phyloP scores from a whole-genome alignment of 1,140 invertebrate species.

The Meloidogyne floridensis region DNA sequence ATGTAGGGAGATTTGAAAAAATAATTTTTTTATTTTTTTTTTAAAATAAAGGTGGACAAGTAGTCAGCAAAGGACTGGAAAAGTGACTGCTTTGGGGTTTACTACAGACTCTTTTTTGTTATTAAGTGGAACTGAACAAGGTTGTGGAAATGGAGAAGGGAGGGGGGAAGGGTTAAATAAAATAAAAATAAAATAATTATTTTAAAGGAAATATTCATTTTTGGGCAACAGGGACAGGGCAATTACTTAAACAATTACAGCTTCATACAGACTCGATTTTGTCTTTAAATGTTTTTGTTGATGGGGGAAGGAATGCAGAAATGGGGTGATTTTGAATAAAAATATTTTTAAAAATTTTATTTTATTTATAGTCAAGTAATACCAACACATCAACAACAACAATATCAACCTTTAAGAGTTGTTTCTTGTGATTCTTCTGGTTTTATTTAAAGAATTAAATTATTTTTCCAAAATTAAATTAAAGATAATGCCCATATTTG shows the following conservation, averaged over 20 bases:
- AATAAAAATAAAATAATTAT: neutral
- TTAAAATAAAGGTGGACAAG: slow-evolving; percentile 21
- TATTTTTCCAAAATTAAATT: neutral
- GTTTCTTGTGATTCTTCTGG: slow-evolving; percentile 44
- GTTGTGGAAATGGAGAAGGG: neutral
- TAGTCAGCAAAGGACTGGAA: slow-evolving; percentile 50
- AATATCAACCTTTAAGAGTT: slow-evolving; percentile 12
- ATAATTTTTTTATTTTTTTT: neutral
- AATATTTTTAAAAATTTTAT: neutral
- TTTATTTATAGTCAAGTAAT: slow-evolving; percentile 5
- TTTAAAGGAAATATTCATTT: slow-evolving; percentile 39
- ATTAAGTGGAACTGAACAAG: slow-evolving; percentile 44
- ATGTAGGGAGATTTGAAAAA: slow-evolving; percentile 30
- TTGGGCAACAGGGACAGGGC: slow-evolving; percentile 50
- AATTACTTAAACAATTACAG: slow-evolving; percentile 46
- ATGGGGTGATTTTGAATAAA: neutral
- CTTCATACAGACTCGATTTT: slow-evolving; percentile 38
- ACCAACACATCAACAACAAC: neutral
- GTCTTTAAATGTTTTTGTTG: slow-evolving; percentile 30
- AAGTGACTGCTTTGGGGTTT: slow-evolving; percentile 49
- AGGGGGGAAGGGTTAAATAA: neutral
- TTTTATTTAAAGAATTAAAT: neutral
- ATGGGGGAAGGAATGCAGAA: slow-evolving; percentile 18
- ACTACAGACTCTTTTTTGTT: slow-evolving; percentile 49
- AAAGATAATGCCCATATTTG: slow-evolving; percentile 39